A percentile compares a stretch with the other conserved stretches of the same genome.
Conservation (phyloP, 2,113 vertebrate genomes). For the Pterocles burchelli region DNA sequence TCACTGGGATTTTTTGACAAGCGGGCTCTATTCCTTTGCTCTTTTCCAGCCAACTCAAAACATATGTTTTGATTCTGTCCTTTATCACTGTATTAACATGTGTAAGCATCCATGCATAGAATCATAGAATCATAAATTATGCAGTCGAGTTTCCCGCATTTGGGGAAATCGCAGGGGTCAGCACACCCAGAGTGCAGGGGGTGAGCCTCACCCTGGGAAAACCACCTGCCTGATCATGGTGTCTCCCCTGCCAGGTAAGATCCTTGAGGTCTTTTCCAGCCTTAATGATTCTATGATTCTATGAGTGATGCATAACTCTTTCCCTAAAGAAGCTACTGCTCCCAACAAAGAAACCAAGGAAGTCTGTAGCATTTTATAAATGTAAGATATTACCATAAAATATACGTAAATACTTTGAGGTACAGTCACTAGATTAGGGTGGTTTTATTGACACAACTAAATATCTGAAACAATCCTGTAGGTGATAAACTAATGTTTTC, state of each 20-base stretch:
- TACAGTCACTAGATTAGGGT: neutral
- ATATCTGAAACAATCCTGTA: neutral
- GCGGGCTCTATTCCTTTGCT: no score
- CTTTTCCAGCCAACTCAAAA: no score
- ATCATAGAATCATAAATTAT: no score
- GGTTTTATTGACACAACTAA: neutral
- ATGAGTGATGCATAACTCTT: neutral
- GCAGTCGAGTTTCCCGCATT: neutral
- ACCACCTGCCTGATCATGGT: conserved; percentile 24
- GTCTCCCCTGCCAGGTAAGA: conserved; percentile 39
- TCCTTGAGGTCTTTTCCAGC: no score
- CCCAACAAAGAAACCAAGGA: neutral
- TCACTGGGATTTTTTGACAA: no score
- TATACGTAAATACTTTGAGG: neutral
- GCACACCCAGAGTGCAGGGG: neutral
- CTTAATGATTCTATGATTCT: no score
- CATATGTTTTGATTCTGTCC: no score
- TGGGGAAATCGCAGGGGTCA: neutral
- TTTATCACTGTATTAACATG: no score
- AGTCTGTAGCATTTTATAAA: neutral
- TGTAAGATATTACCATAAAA: neutral
- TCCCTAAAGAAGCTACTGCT: neutral
- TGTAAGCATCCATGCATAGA: no score
- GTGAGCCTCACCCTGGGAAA: conserved; percentile 9
- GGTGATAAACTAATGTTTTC: neutral